Base-by-base conservation (phyloP, 2,797 vertebrate species). In the Cryptoprocta ferox region DNA sequence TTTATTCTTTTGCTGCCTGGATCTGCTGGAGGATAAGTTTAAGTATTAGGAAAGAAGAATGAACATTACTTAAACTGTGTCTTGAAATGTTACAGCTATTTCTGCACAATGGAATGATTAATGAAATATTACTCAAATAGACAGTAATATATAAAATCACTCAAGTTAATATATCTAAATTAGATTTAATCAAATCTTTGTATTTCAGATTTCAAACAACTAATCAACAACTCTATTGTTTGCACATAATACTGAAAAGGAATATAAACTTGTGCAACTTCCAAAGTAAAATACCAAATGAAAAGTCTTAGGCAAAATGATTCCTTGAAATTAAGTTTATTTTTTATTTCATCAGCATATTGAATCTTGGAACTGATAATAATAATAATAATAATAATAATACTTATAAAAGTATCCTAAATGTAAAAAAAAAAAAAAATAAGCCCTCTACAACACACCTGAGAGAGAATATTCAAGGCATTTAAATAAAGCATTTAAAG, bases 191-290 rank as follows among this genome's bases (percentile, higher is more conserved):
- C 50, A 85, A 93, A 59, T 73, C 4, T 37, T 8, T 75, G 2
- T 13, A 88, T 87, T 94, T 93, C 39, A 48, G 32, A 85, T 66
- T 97, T 94, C 12, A 88, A 92, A 89, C 1, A 81, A 68, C 13
- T 32, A 68, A 21, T 68, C 45, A 93, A 59, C 13, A 94, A 82
- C 73, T 91, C 56, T 18, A 91, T 21, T 89, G 6, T 59, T 88
- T 68, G 11, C 21, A 39, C 35, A 83, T 42, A 79, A 6, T 53
- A 70, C 6, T 39, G 28, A 70, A 91, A 93, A 71, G 7, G 18
- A 68, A 56, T n/a, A 61, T 61, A 87, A 56, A 78, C 4, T 42
- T n/a, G 6, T 53, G 30, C 6, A 88, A 85, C 30, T 94, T 84
- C 30, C 32, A 87, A 93, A 95, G 71, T 84, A 59, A 87, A 63